These are phyloP conservation scores for Pluvialis apricaria DNA, from an alignment of 2,113 vertebrate species.

Conservation along the genomic window DNA sequence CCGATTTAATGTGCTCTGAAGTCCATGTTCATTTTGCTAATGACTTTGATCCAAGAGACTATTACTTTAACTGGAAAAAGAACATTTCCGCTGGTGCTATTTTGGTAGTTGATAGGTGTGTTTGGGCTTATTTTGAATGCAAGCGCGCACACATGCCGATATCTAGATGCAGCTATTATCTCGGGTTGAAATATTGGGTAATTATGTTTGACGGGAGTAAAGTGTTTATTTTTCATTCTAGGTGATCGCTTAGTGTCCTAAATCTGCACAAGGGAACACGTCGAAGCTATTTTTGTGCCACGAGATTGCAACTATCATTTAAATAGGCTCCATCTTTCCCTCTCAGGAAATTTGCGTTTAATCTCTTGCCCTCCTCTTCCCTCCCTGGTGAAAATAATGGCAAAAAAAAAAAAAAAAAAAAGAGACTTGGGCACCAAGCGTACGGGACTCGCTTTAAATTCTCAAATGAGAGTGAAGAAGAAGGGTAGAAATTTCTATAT, in stretches of 20 bases:
- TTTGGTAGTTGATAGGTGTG: neutral
- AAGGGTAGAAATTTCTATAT: neutral
- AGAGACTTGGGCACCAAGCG: neutral
- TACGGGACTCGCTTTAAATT: neutral
- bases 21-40: neutral
- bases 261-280: neutral
- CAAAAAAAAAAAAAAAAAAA: neutral
- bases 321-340: neutral
- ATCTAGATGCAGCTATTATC: neutral
- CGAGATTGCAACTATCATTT: neutral
- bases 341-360: neutral
- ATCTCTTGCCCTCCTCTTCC: neutral
- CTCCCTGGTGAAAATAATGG: neutral
- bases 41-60: neutral
- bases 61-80: neutral
- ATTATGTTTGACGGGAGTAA: neutral
- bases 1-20: neutral
- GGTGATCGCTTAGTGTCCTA: conserved; percentile 19
- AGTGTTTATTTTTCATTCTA: conserved; percentile 42
- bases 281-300: conserved; percentile 6
- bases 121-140: neutral
- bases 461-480: neutral
- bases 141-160: rapidly evolving
- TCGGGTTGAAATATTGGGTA: neutral
- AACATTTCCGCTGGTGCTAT: neutral